Evolutionary conservation across 1,140 invertebrate genomes (phyloP).

Genomic region (Bathynomus jamesi): DNA sequence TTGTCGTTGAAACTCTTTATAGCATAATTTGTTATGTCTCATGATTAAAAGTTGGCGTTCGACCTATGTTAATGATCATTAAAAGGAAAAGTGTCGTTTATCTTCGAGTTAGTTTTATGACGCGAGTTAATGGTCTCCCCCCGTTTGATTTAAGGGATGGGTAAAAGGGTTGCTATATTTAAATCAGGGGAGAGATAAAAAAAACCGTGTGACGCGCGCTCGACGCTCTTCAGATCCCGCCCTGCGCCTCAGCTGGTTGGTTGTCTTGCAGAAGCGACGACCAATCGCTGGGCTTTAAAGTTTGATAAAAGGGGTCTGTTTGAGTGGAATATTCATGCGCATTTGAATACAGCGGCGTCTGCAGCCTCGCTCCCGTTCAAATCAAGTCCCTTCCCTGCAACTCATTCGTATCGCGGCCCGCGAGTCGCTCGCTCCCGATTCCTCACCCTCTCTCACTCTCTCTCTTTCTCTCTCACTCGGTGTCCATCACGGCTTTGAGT

Average conservation of each 20-base stretch:
- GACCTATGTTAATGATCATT: neutral
- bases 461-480: neutral
- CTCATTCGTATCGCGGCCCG: too few species aligned
- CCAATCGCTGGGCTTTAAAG: neutral
- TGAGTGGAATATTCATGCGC: constrained; percentile 1
- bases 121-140: neutral
- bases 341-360: neutral
- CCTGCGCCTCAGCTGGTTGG: neutral
- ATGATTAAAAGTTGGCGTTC: neutral
- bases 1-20: neutral
- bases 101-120: neutral
- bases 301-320: constrained; percentile 1
- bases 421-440: neutral
- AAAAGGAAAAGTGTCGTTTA: neutral
- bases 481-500: too few species aligned
- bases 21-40: neutral
- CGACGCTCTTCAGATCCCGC: neutral
- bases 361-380: neutral
- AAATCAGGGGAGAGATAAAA: neutral
- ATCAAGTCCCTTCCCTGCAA: neutral
- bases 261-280: neutral
- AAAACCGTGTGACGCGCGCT: too few species aligned
- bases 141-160: neutral
- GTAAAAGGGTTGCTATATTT: neutral
- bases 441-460: neutral